Percentiles rank a stretch among this genome's conserved stretches.
Conservation (phyloP, 2,797 vertebrate species). For the Propithecus deckenii region DNA sequence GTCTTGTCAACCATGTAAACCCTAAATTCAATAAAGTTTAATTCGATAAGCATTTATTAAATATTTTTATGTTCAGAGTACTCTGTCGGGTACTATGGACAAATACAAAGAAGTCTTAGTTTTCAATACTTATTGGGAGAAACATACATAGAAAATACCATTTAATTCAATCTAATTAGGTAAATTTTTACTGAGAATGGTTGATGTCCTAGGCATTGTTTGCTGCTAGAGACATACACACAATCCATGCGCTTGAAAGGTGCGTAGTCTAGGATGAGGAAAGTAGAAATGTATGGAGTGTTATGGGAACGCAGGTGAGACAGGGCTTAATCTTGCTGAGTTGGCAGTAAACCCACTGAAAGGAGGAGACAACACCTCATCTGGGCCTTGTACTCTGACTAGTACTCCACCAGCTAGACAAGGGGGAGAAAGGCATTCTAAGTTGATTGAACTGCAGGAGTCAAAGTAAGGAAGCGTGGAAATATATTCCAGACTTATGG, state of each 20-base stretch:
- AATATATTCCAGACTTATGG: not conserved
- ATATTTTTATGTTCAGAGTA: not conserved
- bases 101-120: not conserved
- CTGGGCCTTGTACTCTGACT: not conserved
- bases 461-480: not conserved
- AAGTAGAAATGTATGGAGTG: not conserved
- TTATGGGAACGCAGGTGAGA: not conserved
- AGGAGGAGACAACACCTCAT: not conserved
- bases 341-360: not conserved
- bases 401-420: not conserved
- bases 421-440: not conserved
- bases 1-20: not conserved
- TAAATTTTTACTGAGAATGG: not conserved
- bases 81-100: not conserved
- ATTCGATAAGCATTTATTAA: not conserved
- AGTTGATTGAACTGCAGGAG: not conserved
- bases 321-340: not conserved
- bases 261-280: not conserved
- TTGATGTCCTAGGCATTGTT: not conserved
- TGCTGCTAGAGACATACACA: not conserved
- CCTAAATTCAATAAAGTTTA: not conserved
- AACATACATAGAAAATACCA: not conserved
- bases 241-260: not conserved
- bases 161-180: not conserved
- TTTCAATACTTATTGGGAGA: not conserved